These are phyloP conservation scores for Xestoiulus laeticollis DNA, from an alignment of 2,888 invertebrate genomes.

Conservation along the genomic window DNA sequence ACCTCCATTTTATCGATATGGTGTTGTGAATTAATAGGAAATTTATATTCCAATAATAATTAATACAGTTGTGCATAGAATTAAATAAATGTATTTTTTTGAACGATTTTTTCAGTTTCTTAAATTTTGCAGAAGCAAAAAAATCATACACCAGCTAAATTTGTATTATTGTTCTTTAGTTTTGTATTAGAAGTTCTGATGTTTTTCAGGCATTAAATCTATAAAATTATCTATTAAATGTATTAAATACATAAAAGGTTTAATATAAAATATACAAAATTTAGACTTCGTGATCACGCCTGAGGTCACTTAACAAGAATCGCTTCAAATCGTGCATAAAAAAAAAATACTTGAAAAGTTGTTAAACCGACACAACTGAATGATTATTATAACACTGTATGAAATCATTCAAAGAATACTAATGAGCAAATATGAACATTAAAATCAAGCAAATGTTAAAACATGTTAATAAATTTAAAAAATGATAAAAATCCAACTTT, in stretches of 20 bases:
- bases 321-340: background rate
- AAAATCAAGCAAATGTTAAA: background rate
- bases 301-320: background rate
- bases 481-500: background rate
- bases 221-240: too few relatives aligned
- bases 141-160: too few relatives aligned
- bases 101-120: too few relatives aligned
- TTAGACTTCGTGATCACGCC: background rate
- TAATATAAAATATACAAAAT: background rate
- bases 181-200: too few relatives aligned
- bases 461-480: background rate
- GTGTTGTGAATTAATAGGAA: background rate
- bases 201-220: too few relatives aligned
- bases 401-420: background rate
- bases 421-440: background rate
- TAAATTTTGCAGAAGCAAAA: too few relatives aligned
- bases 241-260: too few relatives aligned
- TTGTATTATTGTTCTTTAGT: too few relatives aligned
- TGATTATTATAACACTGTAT: background rate
- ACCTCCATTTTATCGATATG: slow-evolving; percentile 3
- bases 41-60: background rate
- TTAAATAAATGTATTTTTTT: background rate
- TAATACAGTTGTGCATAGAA: background rate
- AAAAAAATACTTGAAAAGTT: slow-evolving; percentile 11
- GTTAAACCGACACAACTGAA: background rate